These are phyloP conservation scores for Samia ricini DNA, from an alignment of 1,140 invertebrate species.

Conservation along the genomic window DNA sequence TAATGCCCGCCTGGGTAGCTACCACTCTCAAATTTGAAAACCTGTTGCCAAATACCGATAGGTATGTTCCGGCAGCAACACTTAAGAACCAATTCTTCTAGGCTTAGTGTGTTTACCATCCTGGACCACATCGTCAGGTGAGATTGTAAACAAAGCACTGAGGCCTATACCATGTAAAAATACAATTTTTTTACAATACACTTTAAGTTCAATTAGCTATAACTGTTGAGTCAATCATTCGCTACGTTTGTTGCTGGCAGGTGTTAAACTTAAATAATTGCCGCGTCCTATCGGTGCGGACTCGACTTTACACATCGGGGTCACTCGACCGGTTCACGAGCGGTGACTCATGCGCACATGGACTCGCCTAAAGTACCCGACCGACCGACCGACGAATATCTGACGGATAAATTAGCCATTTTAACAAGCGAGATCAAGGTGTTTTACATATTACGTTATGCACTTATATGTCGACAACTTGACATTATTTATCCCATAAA, in stretches of 20 bases:
- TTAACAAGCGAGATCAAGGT: conserved; percentile 22
- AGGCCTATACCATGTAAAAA: no score
- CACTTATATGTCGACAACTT: background rate
- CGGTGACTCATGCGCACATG: conserved; percentile 34
- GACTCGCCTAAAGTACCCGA: conserved; percentile 1
- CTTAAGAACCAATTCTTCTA: no score
- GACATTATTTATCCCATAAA: background rate
- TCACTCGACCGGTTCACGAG: conserved; percentile 24
- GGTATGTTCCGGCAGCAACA: no score
- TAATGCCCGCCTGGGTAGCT: no score
- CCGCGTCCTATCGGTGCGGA: conserved; percentile 14
- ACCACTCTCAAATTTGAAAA: no score
- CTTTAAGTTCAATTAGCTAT: background rate
- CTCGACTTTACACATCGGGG: conserved; percentile 8
- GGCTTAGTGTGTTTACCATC: no score
- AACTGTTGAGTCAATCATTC: background rate
- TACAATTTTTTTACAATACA: background rate
- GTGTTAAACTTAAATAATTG: conserved; percentile 16
- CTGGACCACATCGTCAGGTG: no score
- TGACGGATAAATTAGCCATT: conserved; percentile 20
- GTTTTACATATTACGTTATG: background rate
- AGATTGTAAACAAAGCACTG: no score
- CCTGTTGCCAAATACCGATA: no score
- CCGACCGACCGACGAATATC: conserved; percentile 22
- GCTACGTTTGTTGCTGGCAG: background rate